Base-by-base conservation (phyloP, 2,797 vertebrate species). In the Poecilia wingei region DNA sequence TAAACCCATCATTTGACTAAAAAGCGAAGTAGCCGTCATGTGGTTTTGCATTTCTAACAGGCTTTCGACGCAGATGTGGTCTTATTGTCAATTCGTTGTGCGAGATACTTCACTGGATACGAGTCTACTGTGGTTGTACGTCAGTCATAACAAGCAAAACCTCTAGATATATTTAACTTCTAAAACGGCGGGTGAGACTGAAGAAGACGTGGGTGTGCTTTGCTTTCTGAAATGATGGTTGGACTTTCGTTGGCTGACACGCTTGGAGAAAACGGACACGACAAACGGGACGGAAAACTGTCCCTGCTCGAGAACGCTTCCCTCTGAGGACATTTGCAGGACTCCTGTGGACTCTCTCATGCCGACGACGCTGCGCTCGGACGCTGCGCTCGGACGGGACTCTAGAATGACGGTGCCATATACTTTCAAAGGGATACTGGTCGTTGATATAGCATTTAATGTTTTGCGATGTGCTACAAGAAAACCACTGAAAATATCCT, bases 41-140 rank as follows among this genome's bases (percentile, higher is more conserved):
- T 91, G 90, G 91, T 92, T 91, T 92, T 90, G 87, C 88, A 84
- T 92, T 87, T 93, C 90, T 95, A 93, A 94, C 87, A 82, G 87
- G 88, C 90, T 91, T 94, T 83, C 85, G 59, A 87, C 84, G 80
- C 90, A 91, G 91, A 87, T 93, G 88, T 91, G 87, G 89, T 93
- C 79, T 86, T 91, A 83, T 86, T 85, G 87, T 92, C 87, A 84
- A 86, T 92, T 93, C 82, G 87, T 88, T 91, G 86, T 87, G 91
- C 94, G 93, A 94, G 93, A 92, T 92, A 88, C 91, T 94, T 95
- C 95, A 96, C 95, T 95, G 95, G 95, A 96, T 95, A 88, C 78
- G 78, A 92, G 88, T 94, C 91, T 95, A 93, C 91, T 94, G 93
- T 92, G 90, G 91, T 92, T 85, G 82, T 85, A 86, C 88, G 87